Evolutionary conservation across 2,888 invertebrate genomes (phyloP).

Genomic region (Eustalomyia histrio): DNA sequence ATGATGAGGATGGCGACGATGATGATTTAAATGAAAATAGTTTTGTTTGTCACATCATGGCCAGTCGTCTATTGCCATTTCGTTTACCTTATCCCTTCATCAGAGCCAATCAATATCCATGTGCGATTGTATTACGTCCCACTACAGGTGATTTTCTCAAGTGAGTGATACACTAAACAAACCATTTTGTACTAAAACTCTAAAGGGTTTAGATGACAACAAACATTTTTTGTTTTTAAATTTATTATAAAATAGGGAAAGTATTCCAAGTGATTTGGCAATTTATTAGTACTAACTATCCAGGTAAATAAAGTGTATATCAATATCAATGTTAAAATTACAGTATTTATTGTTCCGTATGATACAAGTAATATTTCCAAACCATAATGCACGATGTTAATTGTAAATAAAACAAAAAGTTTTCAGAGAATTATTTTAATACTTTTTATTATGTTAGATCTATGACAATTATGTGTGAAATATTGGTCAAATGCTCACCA

Average conservation of each 20-base stretch:
- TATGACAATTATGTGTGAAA: too few species aligned
- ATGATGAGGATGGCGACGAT: conserved; percentile 34
- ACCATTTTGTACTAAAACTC: conserved; percentile 10
- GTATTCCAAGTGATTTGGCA: conserved; percentile 13
- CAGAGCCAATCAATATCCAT: conserved; percentile 88
- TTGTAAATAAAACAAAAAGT: too few species aligned
- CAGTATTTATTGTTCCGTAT: too few species aligned
- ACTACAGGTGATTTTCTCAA: conserved; percentile 92
- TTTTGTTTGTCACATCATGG: conserved; percentile 50
- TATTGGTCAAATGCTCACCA: too few species aligned
- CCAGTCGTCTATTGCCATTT: conserved; percentile 84
- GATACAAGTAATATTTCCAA: too few species aligned
- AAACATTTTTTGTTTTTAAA: conserved; percentile 8
- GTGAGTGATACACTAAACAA: conserved; percentile 80
- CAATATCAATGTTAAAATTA: too few species aligned
- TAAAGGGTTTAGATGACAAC: not conserved
- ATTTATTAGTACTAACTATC: too few species aligned
- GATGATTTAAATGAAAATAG: conserved; percentile 44
- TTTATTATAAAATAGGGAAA: conserved; percentile 3
- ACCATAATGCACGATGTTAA: too few species aligned
- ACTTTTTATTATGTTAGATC: too few species aligned
- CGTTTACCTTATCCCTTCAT: conserved; percentile 93
- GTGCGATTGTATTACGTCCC: conserved; percentile 91
- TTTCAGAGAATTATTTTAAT: too few species aligned
- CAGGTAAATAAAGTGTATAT: too few species aligned